Evolutionary conservation across 2,113 vertebrate species (phyloP), one percentile per base, ranked within the genome.

Genomic region (Zootoca vivipara): DNA sequence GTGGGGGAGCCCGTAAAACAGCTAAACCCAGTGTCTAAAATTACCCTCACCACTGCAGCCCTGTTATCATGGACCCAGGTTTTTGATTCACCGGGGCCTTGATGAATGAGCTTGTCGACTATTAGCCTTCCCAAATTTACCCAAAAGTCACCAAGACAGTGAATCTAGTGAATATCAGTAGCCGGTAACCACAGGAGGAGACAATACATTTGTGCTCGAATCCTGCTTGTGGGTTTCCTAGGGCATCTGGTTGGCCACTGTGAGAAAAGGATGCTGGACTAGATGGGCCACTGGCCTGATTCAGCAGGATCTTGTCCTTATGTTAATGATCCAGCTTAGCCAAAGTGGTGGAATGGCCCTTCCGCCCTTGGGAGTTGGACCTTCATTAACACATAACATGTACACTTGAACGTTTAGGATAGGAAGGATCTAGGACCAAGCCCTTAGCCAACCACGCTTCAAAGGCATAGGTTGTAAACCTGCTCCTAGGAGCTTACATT

Each of bases 391-490:
- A 58, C 18, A 73, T 13, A 15, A 73, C 46, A 52, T 52, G 46
- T 52, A 73, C n/a, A 35, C 35, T 35, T 73, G 20, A 62, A 62
- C 1, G 58, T 62, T 20, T 62, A 15, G 13, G 58, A 73, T 38
- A 5, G 52, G 52, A 56, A 58, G 18, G 6, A 12, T 33, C 1
- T 58, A 15, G 5, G 7, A 7, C 30, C 33, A 12, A 18, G 26
- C 26, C 33, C 5, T 28, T 15, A 28, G 40, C 40, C 33, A 28
- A 28, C 40, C 75, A 30, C 42, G 16, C n/a, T 75, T 75, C 1
- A 95, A 96, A 96, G 93, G 80, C 79, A 81, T 20, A 64, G 38
- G 12, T 38, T 7, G 33, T 13, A 33, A 46, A 46, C 26, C 52
- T 40, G 67, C 10, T n/a, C 69, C 4, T 28, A 26, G 52, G 72